Evolutionary conservation across 2,888 invertebrate species (phyloP), one percentile per base, ranked within the genome.

Genomic region (Acrocera orbiculus): DNA sequence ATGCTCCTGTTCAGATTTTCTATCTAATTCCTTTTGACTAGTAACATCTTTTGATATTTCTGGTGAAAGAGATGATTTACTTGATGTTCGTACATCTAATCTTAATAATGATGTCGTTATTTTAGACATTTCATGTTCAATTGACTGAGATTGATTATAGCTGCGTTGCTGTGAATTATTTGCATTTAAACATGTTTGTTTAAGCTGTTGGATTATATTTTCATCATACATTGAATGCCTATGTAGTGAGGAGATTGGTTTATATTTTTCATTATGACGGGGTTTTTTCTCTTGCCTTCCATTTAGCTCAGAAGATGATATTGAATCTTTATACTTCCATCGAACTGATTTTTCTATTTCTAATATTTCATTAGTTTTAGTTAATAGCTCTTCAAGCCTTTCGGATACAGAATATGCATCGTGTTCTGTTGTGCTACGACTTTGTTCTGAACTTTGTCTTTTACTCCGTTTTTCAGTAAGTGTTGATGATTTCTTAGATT

Each of bases 311-410:
- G n/a, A n/a, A n/a, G n/a, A n/a, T 14, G 15, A 15, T 6, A n/a
- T 14, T 9, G 11, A 19, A 11, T 23, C 42, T 40, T 60, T 59
- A n/a, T n/a, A n/a, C n/a, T 39, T 30, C 16, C 39, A 37, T 16
- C 46, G 39, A 5, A 49, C 44, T 5, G 48, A 46, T 19, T 49
- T 52, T 11, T 56, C 54, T 36, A 53, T 45, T 44, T 56, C 52
- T 32, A 56, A 47, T n/a, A 56, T 53, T 32, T 55, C 44, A 19
- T 50, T 55, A 4, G 56, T 56, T 42, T 56, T 56, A 20, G 50
- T 47, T 3, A 56, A 33, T 11, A 56, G 40, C 23, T 53, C 50
- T 7, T 55, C 54, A 13, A 56, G 36, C 9, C 56, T 43, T 31
- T 54, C 50, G 1, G 56, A 53, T 0, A 56, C 53, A 24, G 51